These are phyloP conservation scores for Gastracanthus pulcherrimus DNA, from an alignment of 2,888 invertebrate species.

Conservation along the genomic window DNA sequence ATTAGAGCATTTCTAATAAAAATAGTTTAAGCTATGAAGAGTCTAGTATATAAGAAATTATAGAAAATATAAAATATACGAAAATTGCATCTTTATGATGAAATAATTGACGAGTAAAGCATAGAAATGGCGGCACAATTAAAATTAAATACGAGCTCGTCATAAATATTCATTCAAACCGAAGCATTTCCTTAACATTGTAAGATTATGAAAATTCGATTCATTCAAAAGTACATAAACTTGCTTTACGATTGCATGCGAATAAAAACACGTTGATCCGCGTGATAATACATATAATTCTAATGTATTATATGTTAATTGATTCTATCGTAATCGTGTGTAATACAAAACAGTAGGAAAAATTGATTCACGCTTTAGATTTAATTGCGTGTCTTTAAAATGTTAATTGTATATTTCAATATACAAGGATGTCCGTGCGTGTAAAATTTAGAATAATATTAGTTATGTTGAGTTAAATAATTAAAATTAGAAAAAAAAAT, in stretches of 20 bases:
- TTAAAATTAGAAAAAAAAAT: too few species aligned
- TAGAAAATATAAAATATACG: too few species aligned
- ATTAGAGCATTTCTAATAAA: too few species aligned
- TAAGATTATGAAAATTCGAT: not conserved
- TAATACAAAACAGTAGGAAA: not conserved
- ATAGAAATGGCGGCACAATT: slow-evolving; percentile 7
- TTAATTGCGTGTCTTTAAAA: not conserved
- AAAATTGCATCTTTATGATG: too few species aligned
- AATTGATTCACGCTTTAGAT: not conserved
- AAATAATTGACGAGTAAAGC: not conserved
- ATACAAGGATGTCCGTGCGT: not conserved
- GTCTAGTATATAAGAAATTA: too few species aligned
- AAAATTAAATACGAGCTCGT: not conserved
- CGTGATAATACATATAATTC: slow-evolving; percentile 14
- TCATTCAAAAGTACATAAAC: not conserved
- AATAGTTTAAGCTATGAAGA: too few species aligned
- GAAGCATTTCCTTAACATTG: slow-evolving; percentile 2
- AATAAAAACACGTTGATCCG: not conserved
- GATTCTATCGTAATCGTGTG: not conserved
- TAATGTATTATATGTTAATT: slow-evolving; percentile 32
- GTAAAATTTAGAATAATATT: not conserved
- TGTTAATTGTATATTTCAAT: too few species aligned
- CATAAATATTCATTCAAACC: not conserved
- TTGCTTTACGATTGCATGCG: not conserved
- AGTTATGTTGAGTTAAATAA: too few species aligned